phyloP scores from a whole-genome alignment of 2,797 vertebrate species.

The Podarcis siculus region DNA sequence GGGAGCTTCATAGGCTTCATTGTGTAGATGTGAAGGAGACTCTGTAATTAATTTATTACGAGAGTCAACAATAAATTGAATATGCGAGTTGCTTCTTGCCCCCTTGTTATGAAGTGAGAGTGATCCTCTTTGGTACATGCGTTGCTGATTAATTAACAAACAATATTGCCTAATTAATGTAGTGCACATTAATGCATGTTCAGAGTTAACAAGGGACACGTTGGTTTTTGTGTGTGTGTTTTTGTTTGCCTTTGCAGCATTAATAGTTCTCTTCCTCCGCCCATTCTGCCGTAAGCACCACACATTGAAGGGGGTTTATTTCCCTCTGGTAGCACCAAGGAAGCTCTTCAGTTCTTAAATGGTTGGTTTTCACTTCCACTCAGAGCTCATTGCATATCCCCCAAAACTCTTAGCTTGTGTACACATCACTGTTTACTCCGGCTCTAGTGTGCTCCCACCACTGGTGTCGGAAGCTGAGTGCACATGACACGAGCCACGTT shows the following conservation, averaged over 20 bases:
- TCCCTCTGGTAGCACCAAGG: background rate
- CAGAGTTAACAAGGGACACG: background rate
- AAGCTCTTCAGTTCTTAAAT: constrained; percentile 29
- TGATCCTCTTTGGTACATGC: constrained; percentile 43
- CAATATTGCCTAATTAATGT: constrained; percentile 57
- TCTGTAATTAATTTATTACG: constrained; percentile 60
- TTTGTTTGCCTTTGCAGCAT: constrained; percentile 39
- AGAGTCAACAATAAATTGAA: constrained; percentile 41
- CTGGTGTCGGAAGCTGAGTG: background rate
- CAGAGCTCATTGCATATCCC: background rate
- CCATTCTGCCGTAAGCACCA: background rate
- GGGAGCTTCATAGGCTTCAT: constrained; percentile 54
- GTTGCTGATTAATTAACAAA: constrained; percentile 59
- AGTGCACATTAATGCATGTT: constrained; percentile 41
- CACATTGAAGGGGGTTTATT: constrained; percentile 8
- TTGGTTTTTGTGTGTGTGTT: constrained; percentile 7
- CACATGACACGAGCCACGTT: too few species aligned
- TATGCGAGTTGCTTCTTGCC: constrained; percentile 45
- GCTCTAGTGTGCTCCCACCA: too few species aligned
- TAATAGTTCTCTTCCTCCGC: background rate
- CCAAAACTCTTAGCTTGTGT: background rate
- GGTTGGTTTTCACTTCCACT: background rate
- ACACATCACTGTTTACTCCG: background rate
- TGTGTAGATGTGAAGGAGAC: constrained; percentile 48
- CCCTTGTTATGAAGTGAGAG: constrained; percentile 54